phyloP scores from a whole-genome alignment of 2,888 invertebrate genomes.

The Cephus rjabovi region DNA sequence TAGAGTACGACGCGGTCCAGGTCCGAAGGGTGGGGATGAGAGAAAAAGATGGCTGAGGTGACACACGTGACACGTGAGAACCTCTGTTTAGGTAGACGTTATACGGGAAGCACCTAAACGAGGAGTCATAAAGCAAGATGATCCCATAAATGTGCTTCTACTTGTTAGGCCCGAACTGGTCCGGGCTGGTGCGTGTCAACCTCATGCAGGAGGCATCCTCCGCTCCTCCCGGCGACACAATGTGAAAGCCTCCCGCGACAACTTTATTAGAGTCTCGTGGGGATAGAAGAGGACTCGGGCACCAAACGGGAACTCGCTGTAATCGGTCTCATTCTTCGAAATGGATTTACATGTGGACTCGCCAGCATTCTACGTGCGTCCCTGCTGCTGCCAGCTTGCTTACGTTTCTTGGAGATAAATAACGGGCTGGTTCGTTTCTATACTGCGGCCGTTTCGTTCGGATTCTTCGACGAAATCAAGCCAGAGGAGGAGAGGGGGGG shows the following conservation, averaged over 20 bases:
- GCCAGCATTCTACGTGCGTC: neutral
- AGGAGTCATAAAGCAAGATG: conserved; percentile 46
- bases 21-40: neutral
- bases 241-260: conserved; percentile 49
- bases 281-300: neutral
- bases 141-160: conserved; percentile 48
- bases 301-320: neutral
- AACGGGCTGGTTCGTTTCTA: neutral
- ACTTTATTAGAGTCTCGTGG: conserved; percentile 46
- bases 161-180: conserved; percentile 35
- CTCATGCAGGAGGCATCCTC: conserved; percentile 31
- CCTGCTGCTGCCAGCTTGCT: neutral
- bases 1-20: neutral
- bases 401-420: neutral
- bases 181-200: conserved; percentile 34
- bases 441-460: neutral
- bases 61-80: neutral
- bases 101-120: conserved; percentile 29
- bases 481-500: neutral
- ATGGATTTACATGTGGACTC: neutral
- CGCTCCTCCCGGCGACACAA: conserved; percentile 32
- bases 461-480: neutral
- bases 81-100: neutral
- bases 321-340: neutral
- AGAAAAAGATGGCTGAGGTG: neutral